These are phyloP conservation scores for Acromyrmex heyeri DNA, from an alignment of 1,140 invertebrate species.

Conservation along the genomic window DNA sequence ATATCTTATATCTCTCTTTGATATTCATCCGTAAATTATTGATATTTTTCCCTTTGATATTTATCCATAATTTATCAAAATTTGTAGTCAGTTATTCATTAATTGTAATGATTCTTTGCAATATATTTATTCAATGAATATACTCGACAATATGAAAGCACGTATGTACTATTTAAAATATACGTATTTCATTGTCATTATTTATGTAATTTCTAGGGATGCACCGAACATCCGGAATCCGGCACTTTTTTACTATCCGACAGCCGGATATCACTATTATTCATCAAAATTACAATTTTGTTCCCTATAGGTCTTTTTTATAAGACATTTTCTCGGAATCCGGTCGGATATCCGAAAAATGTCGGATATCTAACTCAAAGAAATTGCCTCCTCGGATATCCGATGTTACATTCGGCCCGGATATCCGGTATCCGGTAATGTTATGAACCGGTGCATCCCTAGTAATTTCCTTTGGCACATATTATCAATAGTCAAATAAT, in stretches of 20 bases:
- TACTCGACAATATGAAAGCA: neutral
- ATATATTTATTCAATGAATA: neutral
- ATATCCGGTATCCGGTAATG: too few species aligned
- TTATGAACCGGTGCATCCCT: too few species aligned
- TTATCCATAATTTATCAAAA: neutral
- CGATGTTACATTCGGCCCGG: too few species aligned
- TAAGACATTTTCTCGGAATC: too few species aligned
- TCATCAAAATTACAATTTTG: too few species aligned
- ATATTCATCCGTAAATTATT: neutral
- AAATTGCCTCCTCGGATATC: too few species aligned
- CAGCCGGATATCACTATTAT: too few species aligned
- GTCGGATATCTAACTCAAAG: too few species aligned
- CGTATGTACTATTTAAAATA: neutral
- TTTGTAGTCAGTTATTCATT: neutral
- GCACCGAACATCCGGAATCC: too few species aligned
- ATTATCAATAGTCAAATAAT: slow-evolving; percentile 10
- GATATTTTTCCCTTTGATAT: neutral
- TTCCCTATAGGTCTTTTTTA: too few species aligned
- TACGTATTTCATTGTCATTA: neutral
- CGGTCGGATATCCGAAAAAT: too few species aligned
- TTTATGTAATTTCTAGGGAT: neutral
- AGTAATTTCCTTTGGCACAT: neutral
- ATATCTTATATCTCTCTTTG: neutral
- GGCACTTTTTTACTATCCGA: too few species aligned
- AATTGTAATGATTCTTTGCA: neutral